Evolutionary conservation across 2,797 vertebrate genomes (phyloP).

Genomic region (Xenentodon cancila): DNA sequence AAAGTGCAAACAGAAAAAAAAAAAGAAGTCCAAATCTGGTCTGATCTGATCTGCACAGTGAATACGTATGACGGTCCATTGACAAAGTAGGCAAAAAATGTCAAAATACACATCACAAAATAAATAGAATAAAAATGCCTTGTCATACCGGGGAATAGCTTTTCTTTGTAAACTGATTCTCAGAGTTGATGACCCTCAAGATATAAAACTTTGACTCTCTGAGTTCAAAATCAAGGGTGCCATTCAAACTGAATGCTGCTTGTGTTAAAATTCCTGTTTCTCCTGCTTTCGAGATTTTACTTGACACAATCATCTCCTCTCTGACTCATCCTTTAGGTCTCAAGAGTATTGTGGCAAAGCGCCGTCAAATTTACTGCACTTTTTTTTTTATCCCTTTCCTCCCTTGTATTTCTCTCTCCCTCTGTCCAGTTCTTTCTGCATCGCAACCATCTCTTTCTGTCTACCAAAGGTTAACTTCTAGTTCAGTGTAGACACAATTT

Average conservation of each 20-base stretch:
- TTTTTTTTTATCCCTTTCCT: conserved; percentile 47
- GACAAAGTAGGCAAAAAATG: conserved; percentile 2
- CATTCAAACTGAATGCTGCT: conserved; percentile 53
- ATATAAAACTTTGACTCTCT: conserved; percentile 20
- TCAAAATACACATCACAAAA: background rate
- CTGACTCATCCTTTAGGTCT: conserved; percentile 71
- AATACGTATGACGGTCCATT: conserved; percentile 11
- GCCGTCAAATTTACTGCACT: conserved; percentile 52
- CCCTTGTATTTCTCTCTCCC: conserved; percentile 33
- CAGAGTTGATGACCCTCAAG: no score
- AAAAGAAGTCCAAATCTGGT: conserved; percentile 24
- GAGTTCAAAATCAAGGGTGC: conserved; percentile 32
- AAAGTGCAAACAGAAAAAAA: conserved; percentile 40
- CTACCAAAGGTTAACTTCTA: conserved; percentile 58
- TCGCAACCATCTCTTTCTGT: conserved; percentile 21
- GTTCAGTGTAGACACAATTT: conserved; percentile 49
- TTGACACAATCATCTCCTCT: conserved; percentile 58
- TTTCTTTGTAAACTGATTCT: no score
- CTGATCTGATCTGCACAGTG: conserved; percentile 28
- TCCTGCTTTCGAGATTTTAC: conserved; percentile 58
- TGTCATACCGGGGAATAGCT: no score
- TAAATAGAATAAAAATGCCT: background rate
- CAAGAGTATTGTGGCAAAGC: conserved; percentile 67
- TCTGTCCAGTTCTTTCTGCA: conserved; percentile 32
- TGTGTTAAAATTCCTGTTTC: conserved; percentile 31